phyloP scores from a whole-genome alignment of 2,797 vertebrate genomes.

The Microchirus variegatus region DNA sequence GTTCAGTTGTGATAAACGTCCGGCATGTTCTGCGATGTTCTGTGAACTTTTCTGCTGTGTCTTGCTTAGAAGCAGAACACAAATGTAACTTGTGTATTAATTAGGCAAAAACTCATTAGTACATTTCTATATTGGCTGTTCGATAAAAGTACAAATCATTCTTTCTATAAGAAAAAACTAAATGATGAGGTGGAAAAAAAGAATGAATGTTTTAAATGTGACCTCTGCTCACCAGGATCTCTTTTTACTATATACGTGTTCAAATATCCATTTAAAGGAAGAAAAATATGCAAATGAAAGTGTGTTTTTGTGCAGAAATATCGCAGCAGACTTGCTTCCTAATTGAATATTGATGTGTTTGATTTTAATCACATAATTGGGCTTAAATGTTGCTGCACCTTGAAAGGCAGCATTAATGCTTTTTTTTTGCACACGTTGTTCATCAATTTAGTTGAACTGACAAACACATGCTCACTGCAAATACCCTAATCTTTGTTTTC shows the following conservation, averaged over 20 bases:
- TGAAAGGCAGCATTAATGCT: constrained; percentile 21
- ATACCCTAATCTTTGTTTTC: constrained; percentile 28
- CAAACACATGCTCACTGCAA: constrained; percentile 17
- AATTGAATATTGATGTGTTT: neutral
- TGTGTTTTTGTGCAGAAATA: no score
- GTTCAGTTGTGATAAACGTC: neutral
- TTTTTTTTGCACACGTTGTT: constrained; percentile 14
- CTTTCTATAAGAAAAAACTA: no score
- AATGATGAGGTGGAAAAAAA: no score
- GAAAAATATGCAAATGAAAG: neutral
- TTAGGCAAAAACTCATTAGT: no score
- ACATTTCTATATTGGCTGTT: no score
- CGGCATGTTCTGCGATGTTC: no score
- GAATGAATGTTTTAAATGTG: no score
- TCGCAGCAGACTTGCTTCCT: neutral
- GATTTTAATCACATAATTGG: constrained; percentile 25
- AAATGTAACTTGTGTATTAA: no score
- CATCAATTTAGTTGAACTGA: constrained; percentile 25
- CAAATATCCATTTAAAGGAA: neutral
- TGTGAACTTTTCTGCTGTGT: constrained; percentile 27
- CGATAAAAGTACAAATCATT: no score
- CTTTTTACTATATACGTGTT: no score
- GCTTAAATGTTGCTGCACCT: constrained; percentile 12
- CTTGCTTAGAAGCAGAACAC: no score
- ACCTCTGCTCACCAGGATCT: no score